Evolutionary conservation across 2,888 invertebrate genomes (phyloP), one percentile per base, ranked within the genome.

Genomic region (Hirudinaria manillensis): DNA sequence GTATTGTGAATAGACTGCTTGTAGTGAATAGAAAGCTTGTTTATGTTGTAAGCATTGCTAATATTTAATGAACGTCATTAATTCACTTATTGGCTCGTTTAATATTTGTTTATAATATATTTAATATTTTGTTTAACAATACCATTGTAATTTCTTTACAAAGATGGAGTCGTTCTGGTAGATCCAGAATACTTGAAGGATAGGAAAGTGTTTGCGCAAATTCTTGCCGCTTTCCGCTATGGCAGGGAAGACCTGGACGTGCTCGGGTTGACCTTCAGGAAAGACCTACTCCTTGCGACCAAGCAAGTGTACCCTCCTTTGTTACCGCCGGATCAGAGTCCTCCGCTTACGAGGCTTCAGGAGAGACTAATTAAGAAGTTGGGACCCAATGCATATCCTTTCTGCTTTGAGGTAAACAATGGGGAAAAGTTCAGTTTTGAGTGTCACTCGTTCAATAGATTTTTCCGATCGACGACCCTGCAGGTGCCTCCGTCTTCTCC

Each of bases 231-330:
- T 56, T 99, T 99, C 88, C 90, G 97, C 76, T 99, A 99, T 86
- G 99, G 99, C 0, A 90, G 99, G 66, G 99, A 99, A 86, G 99
- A 99, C 87, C 88, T 99, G 80, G 99, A 99, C 86, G 99, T 99
- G 1, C 88, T 99, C 73, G 99, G 99, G 0, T 88, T 98, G 80
- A 94, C 95, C 83, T 98, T 98, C 88, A 90, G 97, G 75, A 99
- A 99, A 88, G 99, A 99, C 86, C 89, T 99, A 78, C 97, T 95
- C 88, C 89, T 96, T 84, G 93, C 97, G 70, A 92, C 94, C 75
- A 93, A 94, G 83, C 93, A 93, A 87, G 75, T 75, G 7, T 92
- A 91, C 85, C 93, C 93, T 0, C 89, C 90, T 6, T 81, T 84
- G 32, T 45, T 45, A 45, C 82, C 83, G 70, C 84, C 83, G 24